These are phyloP conservation scores for Ceryle rudis DNA, from an alignment of 2,797 vertebrate genomes.

Conservation along the genomic window DNA sequence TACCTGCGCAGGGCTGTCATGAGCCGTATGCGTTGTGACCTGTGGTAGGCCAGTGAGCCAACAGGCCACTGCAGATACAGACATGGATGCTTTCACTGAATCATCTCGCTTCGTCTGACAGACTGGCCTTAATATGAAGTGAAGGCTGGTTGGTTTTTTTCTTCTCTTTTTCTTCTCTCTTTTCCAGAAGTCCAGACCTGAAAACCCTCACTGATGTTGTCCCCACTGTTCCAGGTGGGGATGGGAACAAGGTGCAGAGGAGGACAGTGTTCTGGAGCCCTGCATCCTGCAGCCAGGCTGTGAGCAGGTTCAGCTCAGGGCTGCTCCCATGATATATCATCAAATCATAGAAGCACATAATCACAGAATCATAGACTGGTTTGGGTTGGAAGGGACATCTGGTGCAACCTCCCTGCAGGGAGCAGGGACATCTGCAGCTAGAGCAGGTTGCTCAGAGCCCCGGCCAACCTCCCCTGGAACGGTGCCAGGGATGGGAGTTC, in stretches of 20 bases:
- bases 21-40: not conserved
- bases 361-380: too few relatives aligned
- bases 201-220: not conserved
- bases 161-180: fast-evolving
- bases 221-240: fast-evolving
- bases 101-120: not conserved
- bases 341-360: not conserved
- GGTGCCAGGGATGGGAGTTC: not conserved
- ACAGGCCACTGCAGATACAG: fast-evolving
- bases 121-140: not conserved
- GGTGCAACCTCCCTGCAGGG: not conserved
- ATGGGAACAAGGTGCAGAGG: not conserved
- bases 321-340: not conserved
- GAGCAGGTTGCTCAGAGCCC: not conserved
- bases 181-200: not conserved
- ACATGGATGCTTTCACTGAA: not conserved
- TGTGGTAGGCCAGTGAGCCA: not conserved
- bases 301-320: not conserved
- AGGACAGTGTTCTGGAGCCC: fast-evolving
- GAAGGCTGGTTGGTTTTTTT: not conserved
- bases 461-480: not conserved
- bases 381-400: not conserved
- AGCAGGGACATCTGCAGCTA: too few relatives aligned
- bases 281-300: fast-evolving
- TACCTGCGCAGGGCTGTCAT: fast-evolving